Conservation (phyloP, 2,888 invertebrate genomes). For the Aphodius granarius region DNA sequence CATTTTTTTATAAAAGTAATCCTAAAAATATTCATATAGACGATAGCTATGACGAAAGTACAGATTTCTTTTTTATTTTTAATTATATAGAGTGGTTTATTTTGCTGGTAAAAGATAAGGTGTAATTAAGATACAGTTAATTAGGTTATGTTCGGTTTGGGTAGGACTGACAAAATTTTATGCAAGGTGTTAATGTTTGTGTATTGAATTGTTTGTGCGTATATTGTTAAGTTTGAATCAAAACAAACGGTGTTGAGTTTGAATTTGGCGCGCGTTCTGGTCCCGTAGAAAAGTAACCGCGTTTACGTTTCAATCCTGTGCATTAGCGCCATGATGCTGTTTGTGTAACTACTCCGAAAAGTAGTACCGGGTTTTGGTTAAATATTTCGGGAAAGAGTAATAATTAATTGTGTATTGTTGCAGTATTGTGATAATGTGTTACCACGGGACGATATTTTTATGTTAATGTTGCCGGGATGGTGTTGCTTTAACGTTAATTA, state of each 20-base stretch:
- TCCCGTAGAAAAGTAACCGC: conserved; percentile 47
- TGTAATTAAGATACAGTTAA: not conserved
- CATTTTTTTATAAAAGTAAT: not conserved
- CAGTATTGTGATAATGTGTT: not conserved
- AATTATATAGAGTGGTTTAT: not conserved
- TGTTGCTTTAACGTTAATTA: conserved; percentile 34
- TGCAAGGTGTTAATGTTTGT: not conserved
- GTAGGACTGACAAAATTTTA: not conserved
- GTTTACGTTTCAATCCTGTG: conserved; percentile 46
- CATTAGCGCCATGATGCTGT: conserved; percentile 48
- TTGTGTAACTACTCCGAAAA: conserved; percentile 48
- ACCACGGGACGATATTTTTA: not conserved
- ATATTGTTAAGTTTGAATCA: not conserved
- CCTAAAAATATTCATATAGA: not conserved
- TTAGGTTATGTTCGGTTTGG: not conserved
- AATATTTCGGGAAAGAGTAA: conserved; percentile 24
- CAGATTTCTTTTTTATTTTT: not conserved
- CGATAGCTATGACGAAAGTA: not conserved
- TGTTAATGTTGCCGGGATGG: conserved; percentile 20
- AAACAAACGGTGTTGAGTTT: conserved; percentile 27
- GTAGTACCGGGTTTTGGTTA: conserved; percentile 43
- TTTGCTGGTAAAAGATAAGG: not conserved
- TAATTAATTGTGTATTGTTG: conserved; percentile 15
- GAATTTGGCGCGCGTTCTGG: conserved; percentile 45
- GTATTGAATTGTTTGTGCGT: not conserved